A percentile compares a stretch with the other conserved stretches of the same genome.
Conservation (phyloP, 2,888 invertebrate species). For the Drosophila koepferae region DNA sequence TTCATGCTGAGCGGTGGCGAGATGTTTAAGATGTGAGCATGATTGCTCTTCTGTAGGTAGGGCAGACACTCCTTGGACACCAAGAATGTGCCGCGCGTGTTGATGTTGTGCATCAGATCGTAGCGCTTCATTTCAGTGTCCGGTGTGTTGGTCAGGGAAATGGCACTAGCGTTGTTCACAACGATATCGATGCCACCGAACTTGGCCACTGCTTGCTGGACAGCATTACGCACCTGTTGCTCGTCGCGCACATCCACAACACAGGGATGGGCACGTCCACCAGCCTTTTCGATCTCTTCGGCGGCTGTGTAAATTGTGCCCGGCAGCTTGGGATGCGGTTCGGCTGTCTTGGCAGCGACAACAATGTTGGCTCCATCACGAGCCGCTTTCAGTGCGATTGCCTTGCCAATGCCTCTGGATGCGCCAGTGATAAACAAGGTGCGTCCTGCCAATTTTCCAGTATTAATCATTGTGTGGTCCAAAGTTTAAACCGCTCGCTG, state of each 20-base stretch:
- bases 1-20: constrained; percentile 97
- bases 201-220: constrained; percentile 89
- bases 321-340: constrained; percentile 88
- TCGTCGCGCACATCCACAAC: constrained; percentile 94
- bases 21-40: constrained; percentile 97
- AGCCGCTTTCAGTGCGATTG: constrained; percentile 96
- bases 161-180: constrained; percentile 98
- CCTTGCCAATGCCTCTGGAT: constrained; percentile 97
- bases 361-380: constrained; percentile 94
- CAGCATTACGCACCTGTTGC: constrained; percentile 88
- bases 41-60: constrained; percentile 92
- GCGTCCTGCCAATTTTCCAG: constrained; percentile 90
- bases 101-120: constrained; percentile 97
- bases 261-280: constrained; percentile 91
- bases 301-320: constrained; percentile 95
- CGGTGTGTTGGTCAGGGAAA: constrained; percentile 92
- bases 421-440: constrained; percentile 98
- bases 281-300: constrained; percentile 93
- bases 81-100: constrained; percentile 97
- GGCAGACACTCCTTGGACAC: constrained; percentile 97
- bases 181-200: constrained; percentile 98
- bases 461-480: constrained; percentile 73
- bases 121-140: constrained; percentile 97
- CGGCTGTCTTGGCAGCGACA: constrained; percentile 94
- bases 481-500: constrained; percentile 35